Base-by-base conservation (phyloP, 64 coral and sea anemone species). In the Acropora tenuis region DNA sequence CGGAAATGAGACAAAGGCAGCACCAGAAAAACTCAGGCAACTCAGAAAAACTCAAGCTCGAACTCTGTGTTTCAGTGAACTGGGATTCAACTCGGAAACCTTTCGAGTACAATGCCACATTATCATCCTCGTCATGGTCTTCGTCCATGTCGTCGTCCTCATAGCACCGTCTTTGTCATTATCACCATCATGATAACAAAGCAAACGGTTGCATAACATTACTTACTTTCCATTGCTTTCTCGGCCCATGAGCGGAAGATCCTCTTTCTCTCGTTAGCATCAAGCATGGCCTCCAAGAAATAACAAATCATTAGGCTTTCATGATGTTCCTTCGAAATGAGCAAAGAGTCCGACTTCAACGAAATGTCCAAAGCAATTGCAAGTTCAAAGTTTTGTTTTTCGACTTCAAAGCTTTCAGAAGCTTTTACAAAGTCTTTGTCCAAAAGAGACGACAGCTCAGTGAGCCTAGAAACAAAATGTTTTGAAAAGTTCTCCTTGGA, bases 281-380 rank as follows among this genome's bases (percentile, higher is more conserved):
- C 71, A 30, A 76, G 49, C 80, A 91, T 65, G 5, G 73, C 74
- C 53, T 83, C 55, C 16, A 84, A 83, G 3, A 91, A 42, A 61
- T 84, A 81, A 60, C 41, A 80, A 11, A 91, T 46, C 15, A 84
- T 75, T 43, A 73, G 1, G 61, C 71, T 76, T 45, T 84, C 80
- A 40, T 15, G 79, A 63, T 84, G 82, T 18, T 85, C 72, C 55
- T 47, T 55, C 47, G 90, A 55, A 55, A 84, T 75, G 3, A 83
- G 82, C 41, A 91, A 47, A 8, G 46, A 82, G 43, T 75, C 80
- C 15, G 43, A 84, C 30, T 91, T 83, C 42, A 91, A 50, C 47
- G 90, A 91, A 63, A 91, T 91, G 43, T 91, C 43, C 73, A 91
- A 46, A 43, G 90, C 69, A 52, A 91, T 53, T 47, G 90, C 69